Evolutionary conservation across 2,888 invertebrate genomes (phyloP), one percentile per base, ranked within the genome.

Genomic region (Gerosis bhagava): DNA sequence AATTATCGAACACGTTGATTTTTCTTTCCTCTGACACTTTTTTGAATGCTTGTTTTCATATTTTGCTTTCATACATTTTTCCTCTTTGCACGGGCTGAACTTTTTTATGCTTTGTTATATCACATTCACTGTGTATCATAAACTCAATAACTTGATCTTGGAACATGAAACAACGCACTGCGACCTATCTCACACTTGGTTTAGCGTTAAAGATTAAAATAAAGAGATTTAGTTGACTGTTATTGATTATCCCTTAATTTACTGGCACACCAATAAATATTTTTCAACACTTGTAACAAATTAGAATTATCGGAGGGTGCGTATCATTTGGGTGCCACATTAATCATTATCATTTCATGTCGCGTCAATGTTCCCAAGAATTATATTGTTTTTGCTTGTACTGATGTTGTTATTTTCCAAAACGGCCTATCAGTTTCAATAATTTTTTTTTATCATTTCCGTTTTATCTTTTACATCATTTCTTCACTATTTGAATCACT

Each of bases 361-460:
- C 67, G 68, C 68, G 77, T 76, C 75, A 76, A 66, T 73, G 73
- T 77, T 74, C 74, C 73, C 67, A 65, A 65, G 15, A 62, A 59
- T 77, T 78, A 70, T 64, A 62, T 87, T 84, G 67, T n/a, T 70
- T 80, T 84, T 83, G 86, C 86, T 83, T 84, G 71, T 78, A 77
- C 66, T 70, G 62, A 72, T 76, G 77, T 75, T 75, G 65, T 81
- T 87, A 64, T 77, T 86, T 86, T 87, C 89, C 90, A 90, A 90
- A 90, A 89, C 88, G 89, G 86, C 87, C 89, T 88, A 88, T 88
- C 82, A 81, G 80, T 87, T 86, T 70, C 68, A 78, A n/a, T n/a
- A n/a, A n/a, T n/a, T 77, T 78, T 67, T 12, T 76, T 73, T 73
- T 75, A 69, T 77, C 68, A 71, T 73, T 47, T 55, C 49, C 54